Conservation (phyloP, 2,888 invertebrate genomes). For the Trichacis sp. region DNA sequence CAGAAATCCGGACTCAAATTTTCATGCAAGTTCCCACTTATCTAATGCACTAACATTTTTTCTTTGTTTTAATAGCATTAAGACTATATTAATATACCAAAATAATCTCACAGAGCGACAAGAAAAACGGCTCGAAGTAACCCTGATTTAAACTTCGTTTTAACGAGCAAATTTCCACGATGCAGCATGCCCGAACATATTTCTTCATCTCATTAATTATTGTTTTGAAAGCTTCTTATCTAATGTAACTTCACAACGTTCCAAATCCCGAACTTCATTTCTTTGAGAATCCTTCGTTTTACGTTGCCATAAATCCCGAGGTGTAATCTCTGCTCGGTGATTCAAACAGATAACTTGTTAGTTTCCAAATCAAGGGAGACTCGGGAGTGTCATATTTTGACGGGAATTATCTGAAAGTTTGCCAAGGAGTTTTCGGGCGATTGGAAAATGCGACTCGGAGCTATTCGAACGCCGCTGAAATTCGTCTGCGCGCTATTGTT, state of each 20-base stretch:
- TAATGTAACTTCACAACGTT: background rate
- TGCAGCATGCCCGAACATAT: background rate
- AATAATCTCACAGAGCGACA: background rate
- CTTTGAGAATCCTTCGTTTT: background rate
- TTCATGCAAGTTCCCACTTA: too few relatives aligned
- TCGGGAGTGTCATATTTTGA: background rate
- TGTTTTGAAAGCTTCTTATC: conserved; percentile 2
- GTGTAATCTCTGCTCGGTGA: background rate
- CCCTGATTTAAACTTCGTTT: background rate
- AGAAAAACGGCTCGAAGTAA: background rate
- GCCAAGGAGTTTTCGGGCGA: background rate
- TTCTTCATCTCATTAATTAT: conserved; percentile 1
- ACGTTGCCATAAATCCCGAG: background rate
- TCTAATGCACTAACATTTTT: too few relatives aligned
- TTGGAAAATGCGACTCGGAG: background rate
- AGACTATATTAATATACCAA: too few relatives aligned
- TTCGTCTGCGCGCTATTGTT: background rate
- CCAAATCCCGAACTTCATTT: background rate
- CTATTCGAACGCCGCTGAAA: background rate
- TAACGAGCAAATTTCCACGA: background rate
- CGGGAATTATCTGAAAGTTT: background rate
- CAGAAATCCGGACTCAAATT: too few relatives aligned
- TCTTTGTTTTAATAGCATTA: too few relatives aligned
- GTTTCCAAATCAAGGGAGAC: background rate
- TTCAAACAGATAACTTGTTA: background rate